Evolutionary conservation across 23 tunicate genomes (phyloP).

Genomic region (Corella eumyota): DNA sequence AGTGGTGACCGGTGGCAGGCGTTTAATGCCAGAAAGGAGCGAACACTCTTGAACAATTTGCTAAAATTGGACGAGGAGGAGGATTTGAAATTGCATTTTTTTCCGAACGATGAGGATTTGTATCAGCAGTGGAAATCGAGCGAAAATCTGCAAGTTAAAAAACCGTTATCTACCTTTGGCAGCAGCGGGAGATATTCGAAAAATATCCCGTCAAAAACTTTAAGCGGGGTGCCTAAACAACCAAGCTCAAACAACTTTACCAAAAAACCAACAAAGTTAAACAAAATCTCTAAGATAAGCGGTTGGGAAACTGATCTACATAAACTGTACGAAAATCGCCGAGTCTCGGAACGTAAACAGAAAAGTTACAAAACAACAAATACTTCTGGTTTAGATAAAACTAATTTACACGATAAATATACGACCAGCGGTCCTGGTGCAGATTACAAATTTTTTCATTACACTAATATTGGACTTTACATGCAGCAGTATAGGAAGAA

Average conservation of each 20-base stretch:
- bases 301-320: conserved; percentile 11
- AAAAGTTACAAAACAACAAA: not conserved
- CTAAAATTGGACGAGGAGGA: conserved; percentile 42
- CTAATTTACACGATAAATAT: conserved; percentile 1
- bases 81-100: conserved; percentile 1
- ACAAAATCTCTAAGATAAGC: not conserved
- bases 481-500: conserved; percentile 52
- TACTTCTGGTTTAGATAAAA: not conserved
- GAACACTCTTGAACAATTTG: conserved; percentile 21
- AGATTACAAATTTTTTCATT: conserved; percentile 48
- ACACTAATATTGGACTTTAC: conserved; percentile 50
- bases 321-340: not conserved
- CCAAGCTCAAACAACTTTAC: not conserved
- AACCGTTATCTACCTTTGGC: too few species aligned
- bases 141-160: too few species aligned
- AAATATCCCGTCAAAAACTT: not conserved
- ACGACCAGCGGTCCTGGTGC: not conserved
- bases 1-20: conserved; percentile 3
- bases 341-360: not conserved
- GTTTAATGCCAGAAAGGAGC: conserved; percentile 18
- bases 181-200: not conserved
- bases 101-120: not conserved
- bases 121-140: not conserved
- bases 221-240: not conserved
- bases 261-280: not conserved